Evolutionary conservation across 2,888 invertebrate genomes (phyloP), one percentile per base, ranked within the genome.

Genomic region (Eubasilissa splendida): DNA sequence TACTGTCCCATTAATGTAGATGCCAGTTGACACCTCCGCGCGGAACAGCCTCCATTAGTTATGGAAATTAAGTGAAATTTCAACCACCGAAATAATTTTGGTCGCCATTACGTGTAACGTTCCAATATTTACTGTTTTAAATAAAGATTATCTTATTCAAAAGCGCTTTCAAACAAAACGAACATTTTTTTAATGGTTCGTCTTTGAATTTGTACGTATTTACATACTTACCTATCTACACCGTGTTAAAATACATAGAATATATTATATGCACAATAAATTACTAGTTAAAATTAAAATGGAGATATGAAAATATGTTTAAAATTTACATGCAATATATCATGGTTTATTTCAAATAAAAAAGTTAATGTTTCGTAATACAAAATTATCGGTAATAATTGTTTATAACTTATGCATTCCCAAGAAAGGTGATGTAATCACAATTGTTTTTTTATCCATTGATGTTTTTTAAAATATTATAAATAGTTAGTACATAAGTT

Each of bases 51-150:
- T 53, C 31, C 52, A 22, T 71, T 77, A 77, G 80, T 73, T 59
- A 80, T 80, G 80, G 73, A 77, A 80, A 80, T 77, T 14, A 68
- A 66, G 74, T 77, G 73, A 78, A 78, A 78, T 73, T 68, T 77
- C 53, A 56, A 58, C 33, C 59, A 54, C 10, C 42, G 50, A 76
- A 14, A 56, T 54, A 76, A 50, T 63, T 3, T 31, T 14, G 9
- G 42, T 50, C 59, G 54, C 68, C 59, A 70, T 70, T 77, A 56
- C 42, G 53, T 59, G 42, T 77, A 31, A 70, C 59, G 53, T 77
- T 52, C 60, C 33, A 71, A 71, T 73, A 78, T 78, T 78, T 73
- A 78, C 78, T 73, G 53, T 63, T 71, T 73, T 31, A 73, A 73
- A 78, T 73, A 63, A 78, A 73, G 63, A 58, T 31, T 78, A 53